phyloP scores from a whole-genome alignment of 2,888 invertebrate species.

The Lamellibrachia columna region DNA sequence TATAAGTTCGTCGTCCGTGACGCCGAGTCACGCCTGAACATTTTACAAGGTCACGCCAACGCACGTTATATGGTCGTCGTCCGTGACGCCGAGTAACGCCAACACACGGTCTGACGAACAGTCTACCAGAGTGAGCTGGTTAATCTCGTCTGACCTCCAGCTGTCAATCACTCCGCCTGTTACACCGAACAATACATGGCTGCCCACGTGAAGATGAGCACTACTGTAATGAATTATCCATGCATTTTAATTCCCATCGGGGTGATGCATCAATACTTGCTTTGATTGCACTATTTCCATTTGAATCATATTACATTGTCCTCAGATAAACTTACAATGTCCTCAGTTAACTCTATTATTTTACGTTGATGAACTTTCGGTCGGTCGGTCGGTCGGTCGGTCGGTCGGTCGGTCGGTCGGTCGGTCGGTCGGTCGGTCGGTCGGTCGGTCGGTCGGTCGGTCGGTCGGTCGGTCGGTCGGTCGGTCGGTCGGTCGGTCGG shows the following conservation, averaged over 20 bases:
- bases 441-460: neutral
- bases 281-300: conserved; percentile 2
- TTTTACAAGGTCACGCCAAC: neutral
- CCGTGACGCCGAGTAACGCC: neutral
- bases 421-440: neutral
- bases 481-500: neutral
- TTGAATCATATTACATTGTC: neutral
- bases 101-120: neutral
- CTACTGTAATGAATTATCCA: neutral
- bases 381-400: neutral
- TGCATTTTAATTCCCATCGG: neutral
- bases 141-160: neutral
- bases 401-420: neutral
- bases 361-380: neutral
- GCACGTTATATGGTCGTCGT: neutral
- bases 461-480: neutral
- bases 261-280: neutral
- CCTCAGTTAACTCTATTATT: neutral
- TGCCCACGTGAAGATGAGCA: neutral
- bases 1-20: too few species aligned
- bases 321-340: neutral
- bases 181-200: neutral
- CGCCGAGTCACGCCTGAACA: neutral
- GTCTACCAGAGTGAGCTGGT: neutral
- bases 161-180: neutral